Base-by-base conservation (phyloP, 1,140 invertebrate genomes). In the Drosophila rhopaloa region DNA sequence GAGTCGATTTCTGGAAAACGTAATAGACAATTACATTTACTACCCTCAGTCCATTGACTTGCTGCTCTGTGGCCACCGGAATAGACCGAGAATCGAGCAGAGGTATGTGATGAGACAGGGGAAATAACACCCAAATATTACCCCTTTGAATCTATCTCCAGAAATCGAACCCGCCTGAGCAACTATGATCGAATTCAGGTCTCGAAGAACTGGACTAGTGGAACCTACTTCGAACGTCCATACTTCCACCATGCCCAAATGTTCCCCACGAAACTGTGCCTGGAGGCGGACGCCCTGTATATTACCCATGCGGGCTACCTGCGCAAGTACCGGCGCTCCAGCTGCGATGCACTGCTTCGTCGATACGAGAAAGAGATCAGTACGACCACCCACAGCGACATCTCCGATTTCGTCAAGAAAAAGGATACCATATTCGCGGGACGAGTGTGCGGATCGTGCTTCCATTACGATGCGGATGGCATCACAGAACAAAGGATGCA, bases 221-320 rank as follows among this genome's bases (percentile, higher is more conserved):
- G 91, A 0, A 58, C 54, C 9, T 92, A 92, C 48, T 41, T 61
- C 0, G 88, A 92, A 43, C 58, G 73, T 0, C 67, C 75, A 16
- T 91, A 91, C 27, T 92, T 82, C 35, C 84, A 91, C 48, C 90
- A 91, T 59, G 66, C 51, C 0, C 79, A 81, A 46, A 90, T 92
- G 81, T 91, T 85, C 53, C 60, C 88, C 27, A 90, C 90, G 9
- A 92, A 84, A 58, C n/a, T 92, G 7, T 72, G 73, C 24, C 62
- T 92, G 11, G 80, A 90, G 37, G 55, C 65, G 1, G 66, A 92
- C 46, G 59, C 57, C 9, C 48, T 92, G 7, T 90, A 82, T 38
- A 80, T 91, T 29, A 81, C 91, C 0, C 73, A 91, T 53, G 73
- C 76, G 5, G 59, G 72, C 29, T 90, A 84, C 55, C 54, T 92